Conservation (phyloP, 2,888 invertebrate genomes). For the Macrophya annulata region DNA sequence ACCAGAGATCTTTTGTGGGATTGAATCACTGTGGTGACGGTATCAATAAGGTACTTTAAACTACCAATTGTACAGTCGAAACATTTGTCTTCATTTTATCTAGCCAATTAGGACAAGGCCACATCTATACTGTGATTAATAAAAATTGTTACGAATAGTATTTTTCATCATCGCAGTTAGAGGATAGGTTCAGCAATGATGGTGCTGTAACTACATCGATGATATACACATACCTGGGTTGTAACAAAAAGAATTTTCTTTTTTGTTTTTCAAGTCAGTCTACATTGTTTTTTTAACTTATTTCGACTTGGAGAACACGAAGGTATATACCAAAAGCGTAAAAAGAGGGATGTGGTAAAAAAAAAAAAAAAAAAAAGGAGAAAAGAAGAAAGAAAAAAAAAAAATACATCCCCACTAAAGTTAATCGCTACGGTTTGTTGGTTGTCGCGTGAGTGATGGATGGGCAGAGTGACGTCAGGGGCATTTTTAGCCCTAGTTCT, state of each 20-base stretch:
- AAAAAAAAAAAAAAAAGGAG: constrained; percentile 39
- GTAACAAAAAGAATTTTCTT: no score
- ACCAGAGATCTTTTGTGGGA: neutral
- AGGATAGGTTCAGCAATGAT: neutral
- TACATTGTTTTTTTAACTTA: neutral
- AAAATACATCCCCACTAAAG: constrained; percentile 61
- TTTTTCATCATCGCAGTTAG: neutral
- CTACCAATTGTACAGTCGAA: neutral
- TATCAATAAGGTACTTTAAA: neutral
- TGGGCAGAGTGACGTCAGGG: constrained; percentile 66
- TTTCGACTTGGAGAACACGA: neutral
- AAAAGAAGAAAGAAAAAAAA: constrained; percentile 49
- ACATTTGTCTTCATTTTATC: constrained; percentile 1
- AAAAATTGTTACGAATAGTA: neutral
- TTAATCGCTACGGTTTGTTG: constrained; percentile 70
- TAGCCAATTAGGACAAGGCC: neutral
- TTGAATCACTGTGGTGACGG: neutral
- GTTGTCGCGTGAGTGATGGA: constrained; percentile 68
- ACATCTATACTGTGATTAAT: neutral
- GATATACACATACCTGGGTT: no score
- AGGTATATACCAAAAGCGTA: neutral
- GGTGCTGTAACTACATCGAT: neutral
- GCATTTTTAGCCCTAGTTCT: constrained; percentile 59
- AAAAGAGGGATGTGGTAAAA: neutral
- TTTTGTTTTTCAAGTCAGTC: neutral